A percentile compares a stretch with the other conserved stretches of the same genome.
Conservation (phyloP, 1,140 invertebrate species). For the Dendrolimus kikuchii region DNA sequence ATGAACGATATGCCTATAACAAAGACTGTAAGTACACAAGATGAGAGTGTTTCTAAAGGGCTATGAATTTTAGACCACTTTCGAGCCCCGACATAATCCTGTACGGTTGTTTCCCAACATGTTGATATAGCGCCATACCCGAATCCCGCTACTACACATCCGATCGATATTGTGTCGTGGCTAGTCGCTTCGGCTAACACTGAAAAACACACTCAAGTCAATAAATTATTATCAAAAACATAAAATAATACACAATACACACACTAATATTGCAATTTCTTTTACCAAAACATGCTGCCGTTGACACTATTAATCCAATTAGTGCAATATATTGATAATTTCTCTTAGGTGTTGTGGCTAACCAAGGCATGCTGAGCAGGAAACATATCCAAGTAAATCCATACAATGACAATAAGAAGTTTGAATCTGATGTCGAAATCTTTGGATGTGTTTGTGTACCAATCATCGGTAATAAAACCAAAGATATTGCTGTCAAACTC, state of each 20-base stretch:
- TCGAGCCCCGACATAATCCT: constrained; percentile 52
- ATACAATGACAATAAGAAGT: constrained; percentile 57
- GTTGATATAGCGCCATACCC: constrained; percentile 53
- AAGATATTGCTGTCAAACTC: constrained; percentile 43
- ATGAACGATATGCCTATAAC: constrained; percentile 33
- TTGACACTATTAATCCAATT: constrained; percentile 46
- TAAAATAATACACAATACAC: not conserved
- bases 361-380: constrained; percentile 55
- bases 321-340: constrained; percentile 61
- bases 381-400: constrained; percentile 65
- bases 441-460: constrained; percentile 44
- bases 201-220: constrained; percentile 24
- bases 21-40: constrained; percentile 27
- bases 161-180: constrained; percentile 50
- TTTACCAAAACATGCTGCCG: constrained; percentile 58
- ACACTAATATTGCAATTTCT: not conserved
- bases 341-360: constrained; percentile 58
- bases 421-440: constrained; percentile 46
- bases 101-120: constrained; percentile 46
- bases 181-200: constrained; percentile 42
- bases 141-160: constrained; percentile 47
- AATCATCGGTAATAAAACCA: constrained; percentile 49
- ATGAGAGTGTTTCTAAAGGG: constrained; percentile 52
- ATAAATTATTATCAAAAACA: not conserved
- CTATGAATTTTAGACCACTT: constrained; percentile 63